Base-by-base conservation (phyloP, 30 jellyfish, hydroid and myxozoan genomes). In the Hydractinia symbiolongicarpus region DNA sequence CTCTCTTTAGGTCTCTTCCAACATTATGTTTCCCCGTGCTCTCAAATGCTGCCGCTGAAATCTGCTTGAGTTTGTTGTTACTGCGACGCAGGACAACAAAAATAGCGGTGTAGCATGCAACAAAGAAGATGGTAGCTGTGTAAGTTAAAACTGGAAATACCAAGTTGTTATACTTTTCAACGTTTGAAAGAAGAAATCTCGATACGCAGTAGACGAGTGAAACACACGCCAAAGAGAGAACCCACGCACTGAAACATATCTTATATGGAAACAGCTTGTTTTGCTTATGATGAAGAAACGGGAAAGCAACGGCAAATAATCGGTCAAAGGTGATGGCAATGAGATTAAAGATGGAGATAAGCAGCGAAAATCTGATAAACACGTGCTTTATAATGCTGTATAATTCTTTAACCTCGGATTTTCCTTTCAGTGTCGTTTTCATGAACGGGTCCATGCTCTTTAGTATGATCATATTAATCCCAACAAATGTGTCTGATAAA, bases 381-480 rank as follows among this genome's bases (percentile, higher is more conserved):
- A 71, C 80, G 54, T 71, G 80, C 60, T 20, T 71, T 8, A 71
- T 19, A 53, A 71, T 53, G 9, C 54, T 60, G 54, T 71, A 71
- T 19, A 53, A n/a, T 71, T 71, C 80, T 6, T 71, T 71, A 53
- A 60, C 80, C 15, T 15, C 61, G 40, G 7, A 19, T 55, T 71
- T 71, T 0, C 56, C 80, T n/a, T 71, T 71, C 80, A 71, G 51
- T 4, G 56, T 50, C 9, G 80, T 71, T 20, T 71, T 71, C 80
- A 71, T 71, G 61, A 20, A 71, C 40, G 80, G 80, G 54, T 71
- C 80, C 80, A 71, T 71, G 56, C 61, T 20, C 51, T 71, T 71
- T 7, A 71, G n/a, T 0, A 71, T 20, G 61, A 71, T 71, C 80
- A 71, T 71, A 15, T 19, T 50, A 10, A 71, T 20, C 8, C 80